phyloP scores from a whole-genome alignment of 2,113 vertebrate species.

The Aepyceros melampus region DNA sequence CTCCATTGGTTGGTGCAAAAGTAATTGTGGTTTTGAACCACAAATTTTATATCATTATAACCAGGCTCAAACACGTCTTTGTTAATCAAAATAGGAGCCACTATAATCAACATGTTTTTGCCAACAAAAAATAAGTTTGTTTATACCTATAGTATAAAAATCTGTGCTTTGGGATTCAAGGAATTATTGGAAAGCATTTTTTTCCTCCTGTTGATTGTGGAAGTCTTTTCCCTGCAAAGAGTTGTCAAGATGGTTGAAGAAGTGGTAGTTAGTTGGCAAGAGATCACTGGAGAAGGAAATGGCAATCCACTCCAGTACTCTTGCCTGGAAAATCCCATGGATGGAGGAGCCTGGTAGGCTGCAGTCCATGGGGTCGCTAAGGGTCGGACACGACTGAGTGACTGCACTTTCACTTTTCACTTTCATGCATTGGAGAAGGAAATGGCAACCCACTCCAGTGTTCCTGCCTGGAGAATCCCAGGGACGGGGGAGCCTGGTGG shows the following conservation, averaged over 20 bases:
- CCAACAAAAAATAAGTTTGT: background rate
- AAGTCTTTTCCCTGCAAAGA: background rate
- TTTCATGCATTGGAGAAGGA: no score
- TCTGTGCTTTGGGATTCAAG: background rate
- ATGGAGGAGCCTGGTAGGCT: no score
- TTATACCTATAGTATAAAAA: background rate
- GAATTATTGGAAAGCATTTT: background rate
- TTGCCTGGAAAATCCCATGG: background rate
- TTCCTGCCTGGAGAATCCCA: no score
- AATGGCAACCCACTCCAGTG: no score
- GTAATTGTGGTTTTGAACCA: background rate
- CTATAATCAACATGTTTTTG: background rate
- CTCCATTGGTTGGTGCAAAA: background rate
- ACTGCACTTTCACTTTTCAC: no score
- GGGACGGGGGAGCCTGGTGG: fast-evolving
- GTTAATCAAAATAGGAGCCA: background rate
- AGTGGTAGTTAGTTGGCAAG: background rate
- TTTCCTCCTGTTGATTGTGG: background rate
- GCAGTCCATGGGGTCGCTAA: no score
- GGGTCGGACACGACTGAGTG: no score
- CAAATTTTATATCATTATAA: background rate
- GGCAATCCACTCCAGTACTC: background rate
- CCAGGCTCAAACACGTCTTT: background rate
- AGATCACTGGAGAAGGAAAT: background rate
- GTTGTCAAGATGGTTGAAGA: background rate